Evolutionary conservation across 1,140 invertebrate genomes (phyloP), one percentile per base, ranked within the genome.

Genomic region (Physella acuta): DNA sequence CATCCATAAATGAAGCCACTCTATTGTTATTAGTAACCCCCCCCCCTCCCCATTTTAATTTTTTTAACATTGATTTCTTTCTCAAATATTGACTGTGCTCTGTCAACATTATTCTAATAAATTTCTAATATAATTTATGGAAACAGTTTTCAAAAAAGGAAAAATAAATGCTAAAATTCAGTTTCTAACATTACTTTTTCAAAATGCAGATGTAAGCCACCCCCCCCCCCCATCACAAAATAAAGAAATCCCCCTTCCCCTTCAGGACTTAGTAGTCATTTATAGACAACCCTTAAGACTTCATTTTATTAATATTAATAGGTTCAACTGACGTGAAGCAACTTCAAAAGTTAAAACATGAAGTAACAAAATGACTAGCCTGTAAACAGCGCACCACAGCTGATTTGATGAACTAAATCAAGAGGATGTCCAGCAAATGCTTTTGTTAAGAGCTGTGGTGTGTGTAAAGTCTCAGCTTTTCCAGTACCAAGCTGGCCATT

Each of bases 401-500:
- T 28, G 33, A 68, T 31, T 28, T 44, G 11, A 1, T 37, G 39
- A 49, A 30, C 66, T 36, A 3, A 26, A 65, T 58, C 34, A n/a
- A 62, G 28, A 68, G 52, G 3, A 0, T 3, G 26, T 36, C 36
- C 36, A 37, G 33, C 36, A 33, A 17, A 16, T 8, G 14, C 14
- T 37, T 31, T 39, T 14, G 53, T 71, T 0, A 65, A n/a, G 3
- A 14, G 44, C 5, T 69, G 60, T 20, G 71, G 68, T 5, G 58
- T 70, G 31, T 71, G 62, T 26, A 53, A 17, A 11, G 53, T 73
- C 28, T 63, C 61, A 24, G 52, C 51, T 34, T 64, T 61, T 26
- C 74, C 74, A 34, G 71, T 74, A 2, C 76, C 74, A 8, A 78
- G 65, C 58, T 78, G 76, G 24, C 76, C 76, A 28, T 56, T 60